phyloP scores from a whole-genome alignment of 2,888 invertebrate species.

The Thecophora atra region DNA sequence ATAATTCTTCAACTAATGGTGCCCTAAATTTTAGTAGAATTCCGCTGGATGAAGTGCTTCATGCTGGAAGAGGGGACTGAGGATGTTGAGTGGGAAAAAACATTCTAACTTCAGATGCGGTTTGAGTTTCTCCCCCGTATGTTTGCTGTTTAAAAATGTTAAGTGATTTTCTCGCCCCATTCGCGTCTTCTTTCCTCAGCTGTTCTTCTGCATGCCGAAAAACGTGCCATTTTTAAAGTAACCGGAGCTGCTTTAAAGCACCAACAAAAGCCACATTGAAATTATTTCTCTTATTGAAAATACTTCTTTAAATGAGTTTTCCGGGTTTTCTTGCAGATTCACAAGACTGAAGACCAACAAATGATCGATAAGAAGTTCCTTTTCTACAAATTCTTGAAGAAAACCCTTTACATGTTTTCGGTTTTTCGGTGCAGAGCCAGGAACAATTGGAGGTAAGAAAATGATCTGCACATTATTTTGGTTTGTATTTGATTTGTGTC shows the following conservation, averaged over 20 bases:
- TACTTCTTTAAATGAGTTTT: too few relatives aligned
- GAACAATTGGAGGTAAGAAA: background rate
- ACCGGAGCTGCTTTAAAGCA: background rate
- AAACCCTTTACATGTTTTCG: background rate
- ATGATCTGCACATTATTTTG: background rate
- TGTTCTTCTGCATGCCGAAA: background rate
- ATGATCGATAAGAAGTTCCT: background rate
- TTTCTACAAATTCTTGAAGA: background rate
- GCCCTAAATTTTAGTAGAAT: conserved; percentile 30
- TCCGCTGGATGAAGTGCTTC: background rate
- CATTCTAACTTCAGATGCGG: background rate
- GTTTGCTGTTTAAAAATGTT: background rate
- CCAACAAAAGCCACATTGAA: background rate
- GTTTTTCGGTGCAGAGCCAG: background rate
- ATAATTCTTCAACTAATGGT: conserved; percentile 38
- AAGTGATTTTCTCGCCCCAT: background rate
- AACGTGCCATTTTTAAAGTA: background rate
- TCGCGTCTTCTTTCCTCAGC: background rate
- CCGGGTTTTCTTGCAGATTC: too few relatives aligned
- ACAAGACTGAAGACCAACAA: background rate
- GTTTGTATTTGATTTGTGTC: background rate
- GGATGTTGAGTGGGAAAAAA: background rate
- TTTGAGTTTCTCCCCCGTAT: background rate
- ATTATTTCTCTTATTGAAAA: too few relatives aligned
- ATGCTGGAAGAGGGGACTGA: background rate